Evolutionary conservation across 2,113 vertebrate species (phyloP).

Genomic region (Oceanites oceanicus): DNA sequence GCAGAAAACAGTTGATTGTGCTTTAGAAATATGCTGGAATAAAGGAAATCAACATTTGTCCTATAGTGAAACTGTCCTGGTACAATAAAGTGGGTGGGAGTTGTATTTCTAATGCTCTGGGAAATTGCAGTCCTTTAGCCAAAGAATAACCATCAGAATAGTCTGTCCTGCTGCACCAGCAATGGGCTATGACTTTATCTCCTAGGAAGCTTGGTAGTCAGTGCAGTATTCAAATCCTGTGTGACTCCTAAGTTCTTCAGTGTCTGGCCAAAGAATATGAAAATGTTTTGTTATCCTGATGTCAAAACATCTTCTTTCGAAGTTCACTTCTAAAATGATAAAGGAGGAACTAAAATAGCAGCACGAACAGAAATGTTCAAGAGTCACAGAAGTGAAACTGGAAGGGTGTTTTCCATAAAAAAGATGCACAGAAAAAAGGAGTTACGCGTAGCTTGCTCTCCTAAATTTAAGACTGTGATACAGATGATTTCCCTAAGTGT

Average conservation of each 20-base stretch:
- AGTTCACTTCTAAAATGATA: background rate
- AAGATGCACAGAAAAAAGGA: background rate
- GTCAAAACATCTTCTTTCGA: background rate
- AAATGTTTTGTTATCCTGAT: background rate
- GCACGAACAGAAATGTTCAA: background rate
- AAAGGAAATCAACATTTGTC: background rate
- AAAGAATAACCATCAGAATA: background rate
- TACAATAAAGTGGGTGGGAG: background rate
- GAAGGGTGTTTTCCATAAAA: background rate
- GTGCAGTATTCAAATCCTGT: background rate
- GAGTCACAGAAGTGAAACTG: constrained; percentile 42
- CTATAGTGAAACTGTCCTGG: background rate
- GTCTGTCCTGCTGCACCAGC: background rate
- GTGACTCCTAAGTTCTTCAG: background rate
- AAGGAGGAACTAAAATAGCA: constrained; percentile 40
- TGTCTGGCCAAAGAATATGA: background rate
- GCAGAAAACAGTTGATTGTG: background rate
- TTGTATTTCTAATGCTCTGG: background rate
- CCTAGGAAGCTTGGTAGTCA: background rate
- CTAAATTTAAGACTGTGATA: background rate
- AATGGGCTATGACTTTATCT: background rate
- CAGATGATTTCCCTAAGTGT: background rate
- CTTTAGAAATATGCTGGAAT: background rate
- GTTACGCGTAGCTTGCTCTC: background rate
- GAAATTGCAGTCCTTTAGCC: background rate